Base-by-base conservation (phyloP, 1,140 invertebrate species). In the Cotesia glomerata region DNA sequence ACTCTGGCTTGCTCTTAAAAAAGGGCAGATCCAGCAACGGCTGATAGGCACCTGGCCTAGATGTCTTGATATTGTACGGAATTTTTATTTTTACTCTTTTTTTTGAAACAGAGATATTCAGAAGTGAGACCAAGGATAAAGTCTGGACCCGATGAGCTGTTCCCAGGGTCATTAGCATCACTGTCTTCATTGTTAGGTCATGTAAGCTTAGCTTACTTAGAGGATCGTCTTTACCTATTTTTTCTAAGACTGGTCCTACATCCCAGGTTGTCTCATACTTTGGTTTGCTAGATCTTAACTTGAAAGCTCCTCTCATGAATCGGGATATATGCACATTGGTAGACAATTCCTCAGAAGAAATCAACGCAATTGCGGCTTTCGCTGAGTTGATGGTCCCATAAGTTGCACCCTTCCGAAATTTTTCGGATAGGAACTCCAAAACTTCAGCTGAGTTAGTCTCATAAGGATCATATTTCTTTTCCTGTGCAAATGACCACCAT, bases 401-500 rank as follows among this genome's bases (percentile, higher is more conserved):
- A 13, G 51, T 16, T 54, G 51, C 51, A n/a, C 51, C 51, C 13
- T 13, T 16, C 51, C 14, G 1, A 54, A 54, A 54, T 16, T 45
- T 32, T 8, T 14, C 4, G 1, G 72, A 70, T 34, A 74, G 52
- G 14, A 74, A 71, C 18, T 35, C 16, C 36, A 74, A 16, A 3
- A 74, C 35, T 34, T 35, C 35, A 26, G 9, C 34, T 32, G 62
- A 2, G 4, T 56, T 39, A 14, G 35, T 14, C 13, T 14, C 26
- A 26, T 61, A 73, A 9, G 32, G 66, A 63, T 52, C 59, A 7
- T 16, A 8, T 4, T n/a, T 58, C 13, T 34, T 67, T 36, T 13
- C 26, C 13, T 18, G 11, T 11, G 69, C 71, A 45, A 75, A 75
- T 11, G 34, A 8, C 39, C 39, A 71, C 74, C 74, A 75, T 59